Evolutionary conservation across 2,888 invertebrate species (phyloP).

Genomic region (Heliconius cydno): DNA sequence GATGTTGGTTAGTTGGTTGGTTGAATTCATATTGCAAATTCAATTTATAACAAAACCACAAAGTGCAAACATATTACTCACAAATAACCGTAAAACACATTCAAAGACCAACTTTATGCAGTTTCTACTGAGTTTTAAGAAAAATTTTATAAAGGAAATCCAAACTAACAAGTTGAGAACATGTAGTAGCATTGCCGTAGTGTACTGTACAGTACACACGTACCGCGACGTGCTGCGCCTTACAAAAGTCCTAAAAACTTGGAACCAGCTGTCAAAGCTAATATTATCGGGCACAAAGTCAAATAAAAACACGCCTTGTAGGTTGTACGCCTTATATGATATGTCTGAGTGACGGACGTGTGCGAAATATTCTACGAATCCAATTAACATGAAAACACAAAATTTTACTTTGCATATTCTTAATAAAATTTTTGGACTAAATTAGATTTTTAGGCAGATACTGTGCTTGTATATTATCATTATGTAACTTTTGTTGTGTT

Average conservation of each 20-base stretch:
- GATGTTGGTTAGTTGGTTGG: background rate
- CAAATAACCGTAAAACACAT: slow-evolving; percentile 25
- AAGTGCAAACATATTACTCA: slow-evolving; percentile 19
- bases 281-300: slow-evolving; percentile 40
- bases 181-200: slow-evolving; percentile 32
- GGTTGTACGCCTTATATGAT: background rate
- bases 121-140: slow-evolving; percentile 13
- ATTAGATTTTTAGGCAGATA: background rate
- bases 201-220: slow-evolving; percentile 27
- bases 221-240: slow-evolving; percentile 34
- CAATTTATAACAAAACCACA: slow-evolving; percentile 1
- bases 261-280: slow-evolving; percentile 43
- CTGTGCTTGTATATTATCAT: background rate
- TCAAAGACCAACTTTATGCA: slow-evolving; percentile 21
- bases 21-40: slow-evolving; percentile 3
- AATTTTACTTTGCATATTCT: background rate
- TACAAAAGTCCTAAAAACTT: slow-evolving; percentile 38
- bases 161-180: slow-evolving; percentile 29
- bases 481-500: background rate
- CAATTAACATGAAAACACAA: slow-evolving; percentile 14
- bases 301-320: slow-evolving; percentile 27
- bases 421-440: slow-evolving; percentile 6
- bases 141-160: slow-evolving; percentile 26
- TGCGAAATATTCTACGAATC: slow-evolving; percentile 3
- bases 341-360: slow-evolving; percentile 16